Conservation (phyloP, 2,888 invertebrate species). For the Tricholauxania praeusta region DNA sequence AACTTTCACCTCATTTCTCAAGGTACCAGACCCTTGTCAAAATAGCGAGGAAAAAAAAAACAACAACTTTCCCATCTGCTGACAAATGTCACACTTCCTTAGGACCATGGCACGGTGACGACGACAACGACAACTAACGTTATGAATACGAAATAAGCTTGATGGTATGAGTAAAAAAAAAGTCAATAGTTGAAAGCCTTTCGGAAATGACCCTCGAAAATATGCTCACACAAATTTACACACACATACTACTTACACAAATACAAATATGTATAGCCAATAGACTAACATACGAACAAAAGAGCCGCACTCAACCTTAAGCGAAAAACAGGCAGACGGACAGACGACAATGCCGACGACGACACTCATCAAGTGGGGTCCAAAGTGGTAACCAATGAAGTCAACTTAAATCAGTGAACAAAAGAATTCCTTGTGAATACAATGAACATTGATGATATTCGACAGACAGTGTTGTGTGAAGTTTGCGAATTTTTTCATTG, state of each 20-base stretch:
- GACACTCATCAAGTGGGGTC: constrained; percentile 30
- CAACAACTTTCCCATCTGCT: no score
- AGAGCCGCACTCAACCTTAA: constrained; percentile 16
- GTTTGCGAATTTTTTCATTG: no score
- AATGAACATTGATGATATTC: no score
- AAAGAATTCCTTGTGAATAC: constrained; percentile 15
- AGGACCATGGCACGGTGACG: constrained; percentile 65
- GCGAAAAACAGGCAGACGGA: not conserved
- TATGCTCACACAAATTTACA: not conserved
- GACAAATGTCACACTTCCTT: no score
- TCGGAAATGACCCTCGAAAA: constrained; percentile 30
- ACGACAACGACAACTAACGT: not conserved
- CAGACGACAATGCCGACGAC: not conserved
- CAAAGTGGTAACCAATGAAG: constrained; percentile 36
- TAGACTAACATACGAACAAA: not conserved
- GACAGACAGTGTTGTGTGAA: no score
- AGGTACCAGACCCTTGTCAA: not conserved
- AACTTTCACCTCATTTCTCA: constrained; percentile 5
- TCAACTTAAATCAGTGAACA: constrained; percentile 25
- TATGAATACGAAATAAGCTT: constrained; percentile 31
- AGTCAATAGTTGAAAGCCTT: constrained; percentile 18
- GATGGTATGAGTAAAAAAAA: not conserved
- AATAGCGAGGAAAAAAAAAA: no score
- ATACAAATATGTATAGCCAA: not conserved
- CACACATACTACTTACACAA: not conserved